Evolutionary conservation across 2,797 vertebrate genomes (phyloP).

Genomic region (Crocidura indochinensis): DNA sequence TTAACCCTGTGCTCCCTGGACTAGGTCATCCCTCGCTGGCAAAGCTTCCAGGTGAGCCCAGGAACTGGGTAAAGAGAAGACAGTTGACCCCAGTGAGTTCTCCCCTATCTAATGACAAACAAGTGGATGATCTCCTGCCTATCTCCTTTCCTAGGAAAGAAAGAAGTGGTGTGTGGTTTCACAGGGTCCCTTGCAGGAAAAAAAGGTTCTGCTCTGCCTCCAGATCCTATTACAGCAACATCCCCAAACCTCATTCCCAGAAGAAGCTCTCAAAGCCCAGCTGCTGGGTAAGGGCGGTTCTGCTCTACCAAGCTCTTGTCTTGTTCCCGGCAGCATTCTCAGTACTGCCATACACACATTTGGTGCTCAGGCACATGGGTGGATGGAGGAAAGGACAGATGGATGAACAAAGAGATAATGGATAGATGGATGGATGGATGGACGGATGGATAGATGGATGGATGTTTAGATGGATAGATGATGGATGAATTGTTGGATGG

Average conservation of each 20-base stretch:
- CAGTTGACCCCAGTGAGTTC: slow-evolving; percentile 81
- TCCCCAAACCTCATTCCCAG: slow-evolving; percentile 74
- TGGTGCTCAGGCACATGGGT: neutral
- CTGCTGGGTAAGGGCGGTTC: neutral
- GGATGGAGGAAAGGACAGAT: neutral
- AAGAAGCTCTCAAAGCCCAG: slow-evolving; percentile 46
- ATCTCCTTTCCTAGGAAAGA: slow-evolving; percentile 83
- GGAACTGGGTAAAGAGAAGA: slow-evolving; percentile 63
- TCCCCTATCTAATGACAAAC: slow-evolving; percentile 88
- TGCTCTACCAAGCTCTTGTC: slow-evolving; percentile 39
- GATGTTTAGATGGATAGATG: too few relatives aligned
- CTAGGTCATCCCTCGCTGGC: too few relatives aligned
- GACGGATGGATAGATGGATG: too few relatives aligned
- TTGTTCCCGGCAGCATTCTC: neutral
- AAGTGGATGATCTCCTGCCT: slow-evolving; percentile 83
- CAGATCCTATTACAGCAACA: slow-evolving; percentile 85
- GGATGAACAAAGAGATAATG: too few relatives aligned
- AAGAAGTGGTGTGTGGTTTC: slow-evolving; percentile 88
- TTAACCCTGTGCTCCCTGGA: neutral
- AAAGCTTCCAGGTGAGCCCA: too few relatives aligned
- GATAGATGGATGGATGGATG: too few relatives aligned
- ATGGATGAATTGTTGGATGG: neutral
- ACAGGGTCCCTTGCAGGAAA: slow-evolving; percentile 80
- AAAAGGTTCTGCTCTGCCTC: slow-evolving; percentile 78
- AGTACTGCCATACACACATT: neutral